Evolutionary conservation across 2,797 vertebrate genomes (phyloP).

Genomic region (Esox lucius): DNA sequence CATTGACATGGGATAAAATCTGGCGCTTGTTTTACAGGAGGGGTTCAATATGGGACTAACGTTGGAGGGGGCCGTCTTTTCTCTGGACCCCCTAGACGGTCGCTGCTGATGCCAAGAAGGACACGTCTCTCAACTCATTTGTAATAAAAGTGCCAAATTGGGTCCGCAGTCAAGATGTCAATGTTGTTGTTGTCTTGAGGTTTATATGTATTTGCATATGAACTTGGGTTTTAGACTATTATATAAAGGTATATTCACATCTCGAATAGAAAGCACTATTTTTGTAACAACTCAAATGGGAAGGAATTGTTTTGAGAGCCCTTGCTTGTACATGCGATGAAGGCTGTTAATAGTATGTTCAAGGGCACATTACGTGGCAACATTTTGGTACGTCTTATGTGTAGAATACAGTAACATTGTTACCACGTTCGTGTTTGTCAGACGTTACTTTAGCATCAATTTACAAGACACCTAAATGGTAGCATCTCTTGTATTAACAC

Average conservation of each 20-base stretch:
- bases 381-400: conserved; percentile 57
- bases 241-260: conserved; percentile 58
- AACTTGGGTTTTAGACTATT: conserved; percentile 68
- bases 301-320: conserved; percentile 59
- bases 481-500: conserved; percentile 50
- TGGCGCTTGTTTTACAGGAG: conserved; percentile 84
- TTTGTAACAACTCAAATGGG: conserved; percentile 69
- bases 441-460: conserved; percentile 31
- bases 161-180: conserved; percentile 68
- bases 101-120: conserved; percentile 86
- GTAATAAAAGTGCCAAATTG: conserved; percentile 74
- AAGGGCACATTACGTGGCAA: conserved; percentile 60
- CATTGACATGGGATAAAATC: neutral
- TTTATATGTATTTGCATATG: conserved; percentile 76
- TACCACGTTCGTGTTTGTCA: conserved; percentile 65
- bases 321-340: conserved; percentile 64
- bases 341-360: conserved; percentile 72
- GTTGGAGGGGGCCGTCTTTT: conserved; percentile 97
- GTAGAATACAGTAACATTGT: conserved; percentile 40
- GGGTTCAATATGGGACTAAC: conserved; percentile 99
- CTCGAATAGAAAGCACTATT: conserved; percentile 75
- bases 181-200: conserved; percentile 64
- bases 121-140: conserved; percentile 64
- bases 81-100: conserved; percentile 91
- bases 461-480: conserved; percentile 34